Evolutionary conservation across 2,113 vertebrate species (phyloP).

Genomic region (Epinephelus cyanopodus): DNA sequence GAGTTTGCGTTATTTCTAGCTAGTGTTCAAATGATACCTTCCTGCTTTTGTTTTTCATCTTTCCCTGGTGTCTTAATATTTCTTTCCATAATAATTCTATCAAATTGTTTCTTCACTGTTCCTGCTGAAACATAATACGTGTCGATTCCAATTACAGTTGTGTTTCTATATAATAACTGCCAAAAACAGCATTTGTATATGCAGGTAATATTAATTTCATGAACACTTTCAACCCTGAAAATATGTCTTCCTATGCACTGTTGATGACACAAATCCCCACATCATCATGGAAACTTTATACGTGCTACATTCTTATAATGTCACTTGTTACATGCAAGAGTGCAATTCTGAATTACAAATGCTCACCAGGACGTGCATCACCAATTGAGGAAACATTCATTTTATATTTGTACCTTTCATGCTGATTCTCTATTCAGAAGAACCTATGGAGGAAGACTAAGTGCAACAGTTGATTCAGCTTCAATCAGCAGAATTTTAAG

Average conservation of each 20-base stretch:
- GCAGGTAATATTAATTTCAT: neutral
- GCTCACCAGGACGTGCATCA: neutral
- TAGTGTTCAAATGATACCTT: neutral
- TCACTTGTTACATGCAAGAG: neutral
- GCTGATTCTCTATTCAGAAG: slow-evolving; percentile 17
- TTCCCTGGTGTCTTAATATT: neutral
- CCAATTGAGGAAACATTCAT: neutral
- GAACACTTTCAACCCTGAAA: neutral
- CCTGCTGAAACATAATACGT: neutral
- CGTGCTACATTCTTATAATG: neutral
- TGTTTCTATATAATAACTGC: too few relatives aligned
- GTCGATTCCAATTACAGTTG: neutral
- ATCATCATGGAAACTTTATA: neutral
- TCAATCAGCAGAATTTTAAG: slow-evolving; percentile 35
- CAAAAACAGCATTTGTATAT: neutral
- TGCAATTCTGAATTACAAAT: slow-evolving; percentile 2
- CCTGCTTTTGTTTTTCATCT: neutral
- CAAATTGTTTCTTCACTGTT: neutral
- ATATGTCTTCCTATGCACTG: neutral
- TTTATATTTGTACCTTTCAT: neutral
- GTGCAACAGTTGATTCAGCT: slow-evolving; percentile 10
- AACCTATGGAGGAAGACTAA: neutral
- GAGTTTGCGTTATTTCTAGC: neutral
- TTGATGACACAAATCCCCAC: neutral
- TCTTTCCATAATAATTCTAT: neutral